Evolutionary conservation across 2,797 vertebrate species (phyloP).

Genomic region (Gallinago stenura): DNA sequence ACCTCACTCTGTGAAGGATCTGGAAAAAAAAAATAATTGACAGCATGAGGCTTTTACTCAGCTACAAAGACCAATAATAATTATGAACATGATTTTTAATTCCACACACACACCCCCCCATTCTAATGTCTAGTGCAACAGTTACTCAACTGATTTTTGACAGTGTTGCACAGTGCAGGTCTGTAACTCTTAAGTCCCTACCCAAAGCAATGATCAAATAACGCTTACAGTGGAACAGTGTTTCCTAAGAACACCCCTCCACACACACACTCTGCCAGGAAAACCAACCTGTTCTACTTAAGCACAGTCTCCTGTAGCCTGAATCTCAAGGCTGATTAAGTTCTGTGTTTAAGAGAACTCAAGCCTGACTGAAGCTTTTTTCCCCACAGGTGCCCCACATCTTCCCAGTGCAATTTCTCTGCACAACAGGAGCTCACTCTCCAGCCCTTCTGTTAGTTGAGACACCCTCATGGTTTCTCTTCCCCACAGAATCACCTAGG

Average conservation of each 20-base stretch:
- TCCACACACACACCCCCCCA: accelerated
- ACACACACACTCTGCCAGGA: background rate
- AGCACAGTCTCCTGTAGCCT: background rate
- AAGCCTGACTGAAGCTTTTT: background rate
- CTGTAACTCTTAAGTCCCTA: background rate
- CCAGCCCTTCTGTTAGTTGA: background rate
- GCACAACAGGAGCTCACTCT: background rate
- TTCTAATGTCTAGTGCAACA: background rate
- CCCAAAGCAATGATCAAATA: background rate
- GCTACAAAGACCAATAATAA: background rate
- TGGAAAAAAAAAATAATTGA: constrained; percentile 67
- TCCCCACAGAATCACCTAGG: background rate
- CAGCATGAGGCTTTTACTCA: background rate
- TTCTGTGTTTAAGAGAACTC: background rate
- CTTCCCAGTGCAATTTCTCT: background rate
- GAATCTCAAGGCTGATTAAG: background rate
- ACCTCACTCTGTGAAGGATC: constrained; percentile 91
- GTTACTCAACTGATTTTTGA: background rate
- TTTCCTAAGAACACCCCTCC: background rate
- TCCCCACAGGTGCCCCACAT: accelerated
- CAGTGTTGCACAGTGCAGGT: background rate
- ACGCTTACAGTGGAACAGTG: background rate
- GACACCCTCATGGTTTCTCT: background rate
- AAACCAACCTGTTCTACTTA: background rate
- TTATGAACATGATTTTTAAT: background rate